Evolutionary conservation across 2,888 invertebrate species (phyloP), one percentile per base, ranked within the genome.

Genomic region (Nymphalis urticae): DNA sequence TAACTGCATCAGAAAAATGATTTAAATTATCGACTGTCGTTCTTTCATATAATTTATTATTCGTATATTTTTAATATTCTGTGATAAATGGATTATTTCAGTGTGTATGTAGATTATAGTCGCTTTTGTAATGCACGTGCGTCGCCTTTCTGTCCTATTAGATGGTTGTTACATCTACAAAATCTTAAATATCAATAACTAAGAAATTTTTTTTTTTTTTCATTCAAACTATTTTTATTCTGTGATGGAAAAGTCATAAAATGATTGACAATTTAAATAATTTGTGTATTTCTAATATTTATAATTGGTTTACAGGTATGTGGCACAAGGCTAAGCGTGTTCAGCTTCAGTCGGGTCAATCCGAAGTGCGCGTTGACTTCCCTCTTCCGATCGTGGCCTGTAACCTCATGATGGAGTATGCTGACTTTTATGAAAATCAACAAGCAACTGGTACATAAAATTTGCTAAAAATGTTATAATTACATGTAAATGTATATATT

Each of bases 241-340:
- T 32, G 27, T 32, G 27, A 32, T 32, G 27, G 27, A 6, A 6
- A 6, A 32, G 27, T 32, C 6, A 5, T 32, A 32, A 32, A 32
- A 32, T 32, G 27, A 32, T 32, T 6, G 6, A 42, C 3, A 13
- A 42, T 42, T 54, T 27, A 54, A 66, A 17, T 48, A 16, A 10
- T 27, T 59, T 36, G 8, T 58, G 17, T n/a, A n/a, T 59, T 9
- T 19, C 8, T 32, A 48, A 51, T 24, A 21, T 24, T 58, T 48
- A n/a, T 16, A 21, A 48, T 51, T 9, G n/a, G 10, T 60, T 59
- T 75, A 2, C 79, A 88, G 96, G 97, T 1, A 95, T 98, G 93
- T 99, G 99, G 99, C 98, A 98, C 86, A 98, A 98, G 85, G 99
- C 99, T 0, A 98, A 98, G 82, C 97, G 97, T 77, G 97, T 98